Conservation (phyloP, 53 echinoderm and acorn worm genomes). For the Luidia sarsii region DNA sequence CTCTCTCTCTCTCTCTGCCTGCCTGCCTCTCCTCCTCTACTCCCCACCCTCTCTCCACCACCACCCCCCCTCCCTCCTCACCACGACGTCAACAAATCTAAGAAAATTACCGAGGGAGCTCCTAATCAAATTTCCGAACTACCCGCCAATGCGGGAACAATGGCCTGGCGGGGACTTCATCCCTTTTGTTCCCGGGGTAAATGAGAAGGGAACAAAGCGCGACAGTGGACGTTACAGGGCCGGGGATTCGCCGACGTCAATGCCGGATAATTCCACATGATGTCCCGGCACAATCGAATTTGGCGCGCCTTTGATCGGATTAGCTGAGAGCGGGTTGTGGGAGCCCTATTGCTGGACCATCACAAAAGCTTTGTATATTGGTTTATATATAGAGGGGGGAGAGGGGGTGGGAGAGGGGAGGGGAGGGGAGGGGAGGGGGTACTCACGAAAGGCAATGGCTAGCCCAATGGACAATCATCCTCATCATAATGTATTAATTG, state of each 20-base stretch:
- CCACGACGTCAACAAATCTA: too few relatives aligned
- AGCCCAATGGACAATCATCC: too few relatives aligned
- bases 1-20: too few relatives aligned
- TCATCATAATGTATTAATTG: conserved; percentile 40
- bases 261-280: conserved; percentile 27
- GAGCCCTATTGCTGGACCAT: background rate
- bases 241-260: background rate
- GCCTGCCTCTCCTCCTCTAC: too few relatives aligned
- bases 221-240: background rate
- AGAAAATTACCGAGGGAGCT: conserved; percentile 42
- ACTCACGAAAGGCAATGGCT: too few relatives aligned
- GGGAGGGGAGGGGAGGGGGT: too few relatives aligned
- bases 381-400: too few relatives aligned
- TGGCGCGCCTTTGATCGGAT: conserved; percentile 38
- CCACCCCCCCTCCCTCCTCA: too few relatives aligned
- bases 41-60: too few relatives aligned
- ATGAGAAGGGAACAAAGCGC: too few relatives aligned
- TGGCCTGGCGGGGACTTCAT: background rate
- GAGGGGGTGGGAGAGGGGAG: too few relatives aligned
- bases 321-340: conserved; percentile 9
- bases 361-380: conserved; percentile 8
- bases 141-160: conserved; percentile 23
- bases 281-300: conserved; percentile 35
- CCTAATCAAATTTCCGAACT: conserved; percentile 56
- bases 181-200: conserved; percentile 4